Conservation (phyloP, 2,113 vertebrate genomes). For the Megaptera novaeangliae region DNA sequence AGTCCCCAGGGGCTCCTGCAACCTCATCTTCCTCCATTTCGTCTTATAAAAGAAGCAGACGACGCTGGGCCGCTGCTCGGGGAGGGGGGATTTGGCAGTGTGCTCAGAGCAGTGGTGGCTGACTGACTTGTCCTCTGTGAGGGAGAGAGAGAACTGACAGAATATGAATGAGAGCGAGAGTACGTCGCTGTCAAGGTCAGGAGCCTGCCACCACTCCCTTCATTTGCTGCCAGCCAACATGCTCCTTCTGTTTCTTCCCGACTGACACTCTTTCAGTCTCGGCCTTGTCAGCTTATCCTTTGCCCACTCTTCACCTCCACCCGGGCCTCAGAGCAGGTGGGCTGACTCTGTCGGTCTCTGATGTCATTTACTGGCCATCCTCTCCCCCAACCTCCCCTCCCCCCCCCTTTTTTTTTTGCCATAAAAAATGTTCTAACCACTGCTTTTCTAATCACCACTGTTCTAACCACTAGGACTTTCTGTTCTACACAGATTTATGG, state of each 20-base stretch:
- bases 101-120: neutral
- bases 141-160: neutral
- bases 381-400: neutral
- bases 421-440: neutral
- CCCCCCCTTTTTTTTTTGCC: accelerated
- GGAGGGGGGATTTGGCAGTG: neutral
- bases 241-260: neutral
- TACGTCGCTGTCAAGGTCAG: neutral
- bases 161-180: neutral
- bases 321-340: neutral
- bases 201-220: accelerated
- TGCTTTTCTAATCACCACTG: neutral
- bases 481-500: slow-evolving; percentile 13
- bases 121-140: neutral
- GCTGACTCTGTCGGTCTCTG: neutral
- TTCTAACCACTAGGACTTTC: slow-evolving; percentile 31
- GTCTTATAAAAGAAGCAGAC: neutral
- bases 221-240: neutral
- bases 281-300: accelerated
- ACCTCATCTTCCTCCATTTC: neutral
- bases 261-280: neutral
- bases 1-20: neutral
- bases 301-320: no score
- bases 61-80: neutral
- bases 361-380: neutral